phyloP scores from a whole-genome alignment of 2,888 invertebrate genomes.

The Onthophagus sagittarius region DNA sequence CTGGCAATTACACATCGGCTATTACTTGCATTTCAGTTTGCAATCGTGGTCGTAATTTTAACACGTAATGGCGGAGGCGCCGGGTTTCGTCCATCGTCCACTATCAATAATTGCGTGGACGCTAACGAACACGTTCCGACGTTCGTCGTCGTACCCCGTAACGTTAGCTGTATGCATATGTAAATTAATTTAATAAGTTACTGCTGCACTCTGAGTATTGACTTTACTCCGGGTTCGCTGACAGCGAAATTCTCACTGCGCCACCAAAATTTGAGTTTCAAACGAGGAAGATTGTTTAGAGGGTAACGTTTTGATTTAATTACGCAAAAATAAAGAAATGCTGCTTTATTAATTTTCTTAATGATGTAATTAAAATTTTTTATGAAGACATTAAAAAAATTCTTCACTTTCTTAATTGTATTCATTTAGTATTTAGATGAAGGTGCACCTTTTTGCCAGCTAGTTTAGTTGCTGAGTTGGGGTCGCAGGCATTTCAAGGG shows the following conservation, averaged over 20 bases:
- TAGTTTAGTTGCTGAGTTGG: no score
- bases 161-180: constrained; percentile 24
- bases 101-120: constrained; percentile 34
- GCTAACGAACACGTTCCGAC: not conserved
- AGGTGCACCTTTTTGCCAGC: no score
- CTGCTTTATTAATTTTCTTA: no score
- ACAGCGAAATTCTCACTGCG: no score
- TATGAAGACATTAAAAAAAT: no score
- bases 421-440: no score
- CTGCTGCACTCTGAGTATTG: constrained; percentile 4
- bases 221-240: not conserved
- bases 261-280: no score
- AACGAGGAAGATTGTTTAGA: no score
- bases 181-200: constrained; percentile 30
- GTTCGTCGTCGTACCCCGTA: not conserved
- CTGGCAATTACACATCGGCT: not conserved
- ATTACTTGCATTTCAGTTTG: not conserved
- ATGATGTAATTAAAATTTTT: no score
- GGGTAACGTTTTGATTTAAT: no score
- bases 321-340: no score
- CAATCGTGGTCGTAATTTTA: constrained; percentile 16
- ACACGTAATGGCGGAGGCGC: constrained; percentile 12
- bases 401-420: no score
- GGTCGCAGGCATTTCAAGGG: not conserved
- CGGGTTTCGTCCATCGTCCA: constrained; percentile 15